phyloP scores from a whole-genome alignment of 2,113 vertebrate species.

The Anarhynchus alexandrinus region DNA sequence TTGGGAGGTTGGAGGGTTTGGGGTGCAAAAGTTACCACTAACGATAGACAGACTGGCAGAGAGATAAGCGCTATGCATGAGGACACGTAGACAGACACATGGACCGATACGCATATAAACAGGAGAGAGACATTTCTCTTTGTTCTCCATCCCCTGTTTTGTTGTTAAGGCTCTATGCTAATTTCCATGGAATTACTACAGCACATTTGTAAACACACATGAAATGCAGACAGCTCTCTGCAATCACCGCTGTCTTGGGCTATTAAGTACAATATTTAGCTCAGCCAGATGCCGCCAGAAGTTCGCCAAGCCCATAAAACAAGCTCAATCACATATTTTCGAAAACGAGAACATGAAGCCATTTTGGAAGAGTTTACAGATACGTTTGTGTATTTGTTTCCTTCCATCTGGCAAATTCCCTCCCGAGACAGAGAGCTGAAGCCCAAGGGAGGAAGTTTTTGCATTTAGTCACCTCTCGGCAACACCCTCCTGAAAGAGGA shows the following conservation, averaged over 20 bases:
- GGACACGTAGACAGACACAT: rapidly evolving
- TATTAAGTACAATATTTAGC: conserved; percentile 61
- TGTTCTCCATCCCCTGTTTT: conserved; percentile 4
- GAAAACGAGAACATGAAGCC: neutral
- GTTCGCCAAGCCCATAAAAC: conserved; percentile 52
- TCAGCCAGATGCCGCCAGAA: conserved; percentile 59
- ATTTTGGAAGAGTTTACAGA: neutral
- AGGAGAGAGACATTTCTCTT: neutral
- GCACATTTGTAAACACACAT: conserved; percentile 40
- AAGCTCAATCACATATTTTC: conserved; percentile 16
- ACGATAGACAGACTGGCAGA: neutral
- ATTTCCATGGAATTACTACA: conserved; percentile 13
- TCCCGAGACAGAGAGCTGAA: neutral
- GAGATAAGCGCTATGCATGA: rapidly evolving
- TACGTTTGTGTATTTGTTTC: neutral
- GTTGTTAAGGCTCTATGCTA: neutral
- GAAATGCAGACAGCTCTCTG: conserved; percentile 33
- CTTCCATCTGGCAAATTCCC: conserved; percentile 37
- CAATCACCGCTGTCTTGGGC: conserved; percentile 35
- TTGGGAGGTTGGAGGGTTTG: neutral
- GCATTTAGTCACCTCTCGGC: neutral
- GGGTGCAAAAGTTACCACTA: neutral
- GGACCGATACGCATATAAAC: rapidly evolving
- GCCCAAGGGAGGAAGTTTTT: neutral
- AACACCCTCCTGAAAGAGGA: neutral